phyloP scores from a whole-genome alignment of 2,113 vertebrate genomes.

The Solea solea region DNA sequence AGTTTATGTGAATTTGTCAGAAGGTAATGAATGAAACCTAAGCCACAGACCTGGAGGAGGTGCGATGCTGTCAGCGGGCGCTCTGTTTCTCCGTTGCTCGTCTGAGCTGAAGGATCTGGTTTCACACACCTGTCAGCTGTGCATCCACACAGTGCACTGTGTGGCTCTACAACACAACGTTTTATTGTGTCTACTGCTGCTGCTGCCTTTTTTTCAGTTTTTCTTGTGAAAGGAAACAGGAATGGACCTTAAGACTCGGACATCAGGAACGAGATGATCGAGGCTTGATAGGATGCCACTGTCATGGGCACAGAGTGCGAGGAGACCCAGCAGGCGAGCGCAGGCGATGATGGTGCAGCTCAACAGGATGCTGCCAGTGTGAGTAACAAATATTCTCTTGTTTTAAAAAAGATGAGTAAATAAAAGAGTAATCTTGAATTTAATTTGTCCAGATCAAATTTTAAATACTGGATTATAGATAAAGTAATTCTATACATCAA shows the following conservation, averaged over 20 bases:
- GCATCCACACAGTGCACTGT: conserved; percentile 2
- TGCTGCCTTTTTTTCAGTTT: neutral
- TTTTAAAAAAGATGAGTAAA: neutral
- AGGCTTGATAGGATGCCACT: conserved; percentile 58
- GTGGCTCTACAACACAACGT: neutral
- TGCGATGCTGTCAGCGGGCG: conserved; percentile 16
- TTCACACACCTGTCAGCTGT: conserved; percentile 64
- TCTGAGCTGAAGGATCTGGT: conserved; percentile 67
- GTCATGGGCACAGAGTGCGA: conserved; percentile 75
- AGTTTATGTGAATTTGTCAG: conserved; percentile 7
- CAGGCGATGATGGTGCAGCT: conserved; percentile 49
- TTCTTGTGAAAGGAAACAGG: neutral
- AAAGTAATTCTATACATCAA: neutral
- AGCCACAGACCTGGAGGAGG: conserved; percentile 47
- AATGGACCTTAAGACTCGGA: conserved; percentile 27
- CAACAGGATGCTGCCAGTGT: conserved; percentile 73
- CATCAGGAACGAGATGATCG: conserved; percentile 38
- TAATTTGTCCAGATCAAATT: too few species aligned
- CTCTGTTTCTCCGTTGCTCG: conserved; percentile 27
- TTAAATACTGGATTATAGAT: too few species aligned
- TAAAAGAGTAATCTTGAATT: neutral
- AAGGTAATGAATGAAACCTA: conserved; percentile 64
- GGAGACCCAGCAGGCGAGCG: conserved; percentile 51
- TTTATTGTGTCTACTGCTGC: neutral
- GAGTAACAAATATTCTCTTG: conserved; percentile 47